Base-by-base conservation (phyloP, 2,113 vertebrate genomes). In the Indicator indicator region DNA sequence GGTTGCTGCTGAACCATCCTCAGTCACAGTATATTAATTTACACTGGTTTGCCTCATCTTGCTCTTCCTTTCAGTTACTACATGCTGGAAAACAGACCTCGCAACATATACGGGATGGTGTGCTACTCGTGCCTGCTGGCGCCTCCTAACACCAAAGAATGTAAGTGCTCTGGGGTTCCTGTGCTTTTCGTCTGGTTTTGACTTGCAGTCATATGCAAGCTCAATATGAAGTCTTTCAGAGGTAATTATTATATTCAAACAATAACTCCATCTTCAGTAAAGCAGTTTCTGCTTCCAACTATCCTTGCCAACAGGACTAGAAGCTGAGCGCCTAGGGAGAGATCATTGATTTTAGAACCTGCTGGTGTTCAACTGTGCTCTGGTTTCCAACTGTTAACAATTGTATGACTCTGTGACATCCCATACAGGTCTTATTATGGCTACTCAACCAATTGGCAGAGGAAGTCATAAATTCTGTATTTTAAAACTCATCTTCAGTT, bases 41-140 rank as follows among this genome's bases (percentile, higher is more conserved):
- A 52, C 46, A 30, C 77, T 93, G 75, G 74, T 96, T 82, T 96
- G 89, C 95, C 94, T 94, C 76, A 33, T 96, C 76, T 97, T 92
- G 40, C 90, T 81, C 64, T 86, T 86, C 54, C 5, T 91, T 79
- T 44, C 86, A 99, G 99, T 95, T 99, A 99, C 97, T 99, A 99
- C 97, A 99, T 99, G 97, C 93, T 99, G 97, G 99, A 99, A 84
- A 99, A 98, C 97, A 97, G 98, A 87, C 98, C 99, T n/a, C 98
- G 98, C 87, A 99, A 99, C 94, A 99, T 99, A 84, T 99, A 99
- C 0, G 98, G 98, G 68, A 99, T 99, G 99, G 98, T 99, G 86
- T 99, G 99, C 97, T 99, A 99, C 95, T 99, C 99, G 1, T 99
- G 99, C 95, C 98, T 98, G 90, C 96, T 99, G 36, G 99, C 99